Conservation (phyloP, 30 jellyfish, hydroid and myxozoan genomes). For the Turritopsis rubra region DNA sequence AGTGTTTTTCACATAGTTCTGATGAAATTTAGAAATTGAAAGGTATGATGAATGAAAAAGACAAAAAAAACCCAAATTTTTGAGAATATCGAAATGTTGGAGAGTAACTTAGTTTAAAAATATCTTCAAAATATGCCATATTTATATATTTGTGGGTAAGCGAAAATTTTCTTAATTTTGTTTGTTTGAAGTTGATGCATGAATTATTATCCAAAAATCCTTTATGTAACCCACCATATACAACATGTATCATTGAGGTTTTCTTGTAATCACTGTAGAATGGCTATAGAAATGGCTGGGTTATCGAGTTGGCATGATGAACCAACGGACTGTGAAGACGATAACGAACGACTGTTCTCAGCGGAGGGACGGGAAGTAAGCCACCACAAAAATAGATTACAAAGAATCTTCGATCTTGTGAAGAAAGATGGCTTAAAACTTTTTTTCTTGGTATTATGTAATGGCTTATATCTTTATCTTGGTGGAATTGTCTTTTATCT, state of each 20-base stretch:
- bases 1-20: not conserved
- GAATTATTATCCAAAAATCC: too few relatives aligned
- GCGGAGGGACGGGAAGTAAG: not conserved
- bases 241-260: too few relatives aligned
- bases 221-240: too few relatives aligned
- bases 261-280: too few relatives aligned
- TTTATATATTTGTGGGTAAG: not conserved
- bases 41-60: not conserved
- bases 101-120: too few relatives aligned
- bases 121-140: not conserved
- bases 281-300: not conserved
- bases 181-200: too few relatives aligned
- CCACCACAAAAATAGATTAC: not conserved
- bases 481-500: slow-evolving; percentile 82
- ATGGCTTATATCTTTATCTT: slow-evolving; percentile 66
- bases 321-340: not conserved
- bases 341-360: not conserved
- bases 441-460: slow-evolving; percentile 54
- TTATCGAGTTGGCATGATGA: not conserved
- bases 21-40: not conserved
- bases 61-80: not conserved
- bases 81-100: not conserved
- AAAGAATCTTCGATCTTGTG: not conserved
- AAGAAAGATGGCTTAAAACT: slow-evolving; percentile 28
- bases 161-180: not conserved